Evolutionary conservation across 1,140 invertebrate species (phyloP).

Genomic region (Drosophila bocki): DNA sequence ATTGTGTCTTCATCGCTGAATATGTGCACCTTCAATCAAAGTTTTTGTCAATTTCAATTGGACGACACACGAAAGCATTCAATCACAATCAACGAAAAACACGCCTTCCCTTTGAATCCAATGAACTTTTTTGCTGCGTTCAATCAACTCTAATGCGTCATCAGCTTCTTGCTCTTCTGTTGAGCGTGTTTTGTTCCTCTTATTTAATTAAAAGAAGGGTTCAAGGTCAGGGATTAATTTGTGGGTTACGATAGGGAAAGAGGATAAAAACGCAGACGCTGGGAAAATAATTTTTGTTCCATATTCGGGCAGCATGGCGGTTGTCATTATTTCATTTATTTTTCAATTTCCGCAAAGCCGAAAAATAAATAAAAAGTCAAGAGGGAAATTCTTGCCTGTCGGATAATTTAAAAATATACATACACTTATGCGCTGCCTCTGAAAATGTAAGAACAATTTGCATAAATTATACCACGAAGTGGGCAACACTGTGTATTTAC

Average conservation of each 20-base stretch:
- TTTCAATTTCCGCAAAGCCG: slow-evolving; percentile 47
- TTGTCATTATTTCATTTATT: slow-evolving; percentile 65
- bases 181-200: slow-evolving; percentile 18
- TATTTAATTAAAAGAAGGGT: slow-evolving; percentile 71
- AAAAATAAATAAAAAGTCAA: slow-evolving; percentile 15
- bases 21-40: slow-evolving; percentile 65
- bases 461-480: slow-evolving; percentile 52
- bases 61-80: slow-evolving; percentile 39
- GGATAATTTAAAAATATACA: slow-evolving; percentile 63
- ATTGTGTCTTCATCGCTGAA: slow-evolving; percentile 7
- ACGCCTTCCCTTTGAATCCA: slow-evolving; percentile 39
- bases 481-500: slow-evolving; percentile 7
- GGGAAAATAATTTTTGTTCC: slow-evolving; percentile 21
- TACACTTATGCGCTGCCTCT: slow-evolving; percentile 24
- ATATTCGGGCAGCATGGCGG: slow-evolving; percentile 7
- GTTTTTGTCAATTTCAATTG: slow-evolving; percentile 70
- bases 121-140: slow-evolving; percentile 23
- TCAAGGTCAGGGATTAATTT: slow-evolving; percentile 79
- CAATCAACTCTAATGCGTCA: slow-evolving; percentile 67
- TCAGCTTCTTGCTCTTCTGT: slow-evolving; percentile 3
- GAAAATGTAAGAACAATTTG: slow-evolving; percentile 36
- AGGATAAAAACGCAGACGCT: slow-evolving; percentile 1
- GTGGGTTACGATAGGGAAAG: slow-evolving; percentile 12
- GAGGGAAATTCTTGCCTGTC: slow-evolving; percentile 10
- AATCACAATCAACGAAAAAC: slow-evolving; percentile 39